Evolutionary conservation across 92 coral and sea anemone genomes (phyloP), one percentile per base, ranked within the genome.

Genomic region (Palythoa heliodiscus): DNA sequence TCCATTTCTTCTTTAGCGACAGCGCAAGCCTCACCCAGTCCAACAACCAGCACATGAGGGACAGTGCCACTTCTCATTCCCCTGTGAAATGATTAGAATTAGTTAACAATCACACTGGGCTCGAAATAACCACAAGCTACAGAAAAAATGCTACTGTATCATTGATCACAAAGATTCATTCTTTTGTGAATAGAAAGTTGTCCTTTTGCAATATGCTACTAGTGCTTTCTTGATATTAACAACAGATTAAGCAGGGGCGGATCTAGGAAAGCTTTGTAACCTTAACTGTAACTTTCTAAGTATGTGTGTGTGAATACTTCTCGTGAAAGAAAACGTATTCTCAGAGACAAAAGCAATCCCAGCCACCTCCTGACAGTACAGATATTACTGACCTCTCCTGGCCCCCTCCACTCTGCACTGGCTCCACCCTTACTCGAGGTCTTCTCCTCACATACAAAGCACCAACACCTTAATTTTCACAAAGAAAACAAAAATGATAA

Each of bases 1-100:
- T 97, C 95, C 97, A 97, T 88, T 82, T 97, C 99, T 10, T 91
- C 86, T 19, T 84, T 54, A 25, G 98, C 93, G 40, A 97, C 84
- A 83, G 93, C 95, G 87, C 99, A 97, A n/a, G 99, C 99, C 58
- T 98, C 92, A 40, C 99, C 99, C 64, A 97, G 87, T 77, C 99
- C 99, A 24, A 97, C 97, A 64, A 91, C 95, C 68, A 97, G 86
- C 84, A 95, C 97, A 81, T 97, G 99, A 20, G 99, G 99, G 7
- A 97, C 76, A 16, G 99, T 97, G 8, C 99, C 99, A 93, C 99
- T 97, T 69, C 99, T 93, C 99, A 97, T 97, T 23, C 99, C 99
- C 77, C 99, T 96, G 69, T 63, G 69, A 63, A n/a, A 4, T n/a
- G 9, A 29, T 63, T n/a, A 63, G 25, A 1, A n/a, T n/a, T 63